Base-by-base conservation (phyloP, 2,888 invertebrate species). In the Mythimna loreyi region DNA sequence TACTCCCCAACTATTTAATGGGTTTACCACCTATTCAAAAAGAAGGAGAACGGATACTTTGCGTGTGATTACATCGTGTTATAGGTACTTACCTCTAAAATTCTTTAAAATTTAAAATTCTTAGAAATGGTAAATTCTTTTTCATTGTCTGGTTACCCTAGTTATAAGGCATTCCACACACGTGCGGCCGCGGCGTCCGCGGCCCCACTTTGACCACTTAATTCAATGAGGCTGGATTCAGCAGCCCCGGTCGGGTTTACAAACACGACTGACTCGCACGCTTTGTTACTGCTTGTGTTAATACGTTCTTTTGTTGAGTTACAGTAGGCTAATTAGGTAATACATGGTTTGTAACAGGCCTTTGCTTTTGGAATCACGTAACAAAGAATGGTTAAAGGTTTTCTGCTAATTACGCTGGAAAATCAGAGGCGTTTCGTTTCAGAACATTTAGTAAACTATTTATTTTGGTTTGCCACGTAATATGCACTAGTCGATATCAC, bases 221-320 rank as follows among this genome's bases (percentile, higher is more conserved):
- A 92, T 92, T 91, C 90, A 91, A 90, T 92, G 88, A 87, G 86
- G 74, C 77, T 82, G 85, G 88, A 87, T 88, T 88, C 86, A 85
- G 82, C 77, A 80, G 83, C 81, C 82, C 84, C 84, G 72, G 81
- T 77, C 68, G 86, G 86, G 86, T 88, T 87, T 86, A 87, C 87
- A 86, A 89, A 88, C 86, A 83, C 80, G 79, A 79, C 80, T 82
- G 81, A 82, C 84, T 81, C 82, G 78, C 74, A 78, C 81, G 75
- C 82, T 82, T 85, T 85, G 85, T 85, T 81, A 80, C 80, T 75
- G 69, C 67, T 67, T 72, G 67, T 73, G 80, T 83, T 81, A 76
- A 83, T 74, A 76, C 71, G 71, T 76, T 83, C 78, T 84, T 83
- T 82, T 76, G 72, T 80, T 47, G 25, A 75, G 67, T 75, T 75